phyloP scores from a whole-genome alignment of 1,140 invertebrate species.

The Scaptomyza pallida region DNA sequence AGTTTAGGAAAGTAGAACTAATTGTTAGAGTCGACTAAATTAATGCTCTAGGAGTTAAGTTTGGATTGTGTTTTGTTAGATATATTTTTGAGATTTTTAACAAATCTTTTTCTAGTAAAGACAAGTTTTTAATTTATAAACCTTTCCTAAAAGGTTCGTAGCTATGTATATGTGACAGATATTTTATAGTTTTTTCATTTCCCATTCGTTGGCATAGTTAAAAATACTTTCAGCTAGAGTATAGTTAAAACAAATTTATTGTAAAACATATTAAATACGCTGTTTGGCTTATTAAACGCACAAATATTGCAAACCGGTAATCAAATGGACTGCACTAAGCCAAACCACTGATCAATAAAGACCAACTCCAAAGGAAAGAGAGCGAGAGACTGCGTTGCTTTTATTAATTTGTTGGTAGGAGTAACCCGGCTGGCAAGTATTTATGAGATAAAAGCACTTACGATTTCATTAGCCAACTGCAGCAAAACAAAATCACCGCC shows the following conservation, averaged over 20 bases:
- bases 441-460: slow-evolving; percentile 80
- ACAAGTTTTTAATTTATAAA: too few relatives aligned
- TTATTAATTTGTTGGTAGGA: slow-evolving; percentile 7
- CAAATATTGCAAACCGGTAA: slow-evolving; percentile 65
- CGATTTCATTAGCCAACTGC: slow-evolving; percentile 80
- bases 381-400: not conserved
- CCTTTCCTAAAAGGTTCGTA: too few relatives aligned
- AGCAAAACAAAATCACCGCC: slow-evolving; percentile 74
- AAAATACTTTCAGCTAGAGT: not conserved
- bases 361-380: too few relatives aligned
- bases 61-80: too few relatives aligned
- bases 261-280: slow-evolving; percentile 56
- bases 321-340: slow-evolving; percentile 46
- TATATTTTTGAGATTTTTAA: too few relatives aligned
- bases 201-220: not conserved
- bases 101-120: too few relatives aligned
- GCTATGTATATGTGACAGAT: too few relatives aligned
- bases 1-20: not conserved
- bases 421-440: slow-evolving; percentile 63
- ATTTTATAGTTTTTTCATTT: not conserved
- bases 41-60: not conserved
- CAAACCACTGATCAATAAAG: slow-evolving; percentile 27
- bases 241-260: slow-evolving; percentile 26
- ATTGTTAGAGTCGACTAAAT: not conserved
- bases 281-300: slow-evolving; percentile 66